Base-by-base conservation (phyloP, 37 sponge, comb jelly and placozoan species). In the Hexactinellida sp. region DNA sequence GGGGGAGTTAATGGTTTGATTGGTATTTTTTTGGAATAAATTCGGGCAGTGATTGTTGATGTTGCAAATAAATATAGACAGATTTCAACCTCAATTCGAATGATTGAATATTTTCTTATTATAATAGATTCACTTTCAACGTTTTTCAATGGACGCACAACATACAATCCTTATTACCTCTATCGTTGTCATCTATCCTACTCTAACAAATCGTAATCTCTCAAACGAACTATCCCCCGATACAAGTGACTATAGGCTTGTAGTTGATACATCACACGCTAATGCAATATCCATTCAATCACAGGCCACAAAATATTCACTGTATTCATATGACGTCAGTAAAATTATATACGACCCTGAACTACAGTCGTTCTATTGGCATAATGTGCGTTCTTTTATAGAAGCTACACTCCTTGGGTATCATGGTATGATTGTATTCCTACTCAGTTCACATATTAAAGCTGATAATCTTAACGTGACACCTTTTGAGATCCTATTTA, bases 401-500 rank as follows among this genome's bases (percentile, higher is more conserved):
- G 76, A 63, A n/a, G 21, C 76, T 25, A 63, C 76, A 21, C 76
- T 63, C 28, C 3, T 63, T n/a, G 76, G 76, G 13, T 63, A 63
- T n/a, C 76, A 63, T 28, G 76, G 76, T n/a, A 63, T 63, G 76
- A 63, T 63, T 7, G 13, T 63, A 25, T 63, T 63, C 76, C 76
- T 63, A 23, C 76, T 21, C 3, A 63, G 76, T 63, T 63, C 76
- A 63, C 76, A 63, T 63, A 47, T 47, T 47, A 9, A 47, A 47
- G 32, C 13, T 32, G 5, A 63, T 3, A 10, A 25, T 25, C 25
- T 7, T 21, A 23, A 63, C 3, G 34, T 63, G 5, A 63, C 76
- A 63, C 76, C 76, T 32, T 63, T 63, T 32, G 76, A 63, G 3
- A 7, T 63, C 34, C 76, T 63, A 10, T 63, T 32, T 23, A 28